Base-by-base conservation (phyloP, 2,888 invertebrate species). In the Luperina nickerlii region DNA sequence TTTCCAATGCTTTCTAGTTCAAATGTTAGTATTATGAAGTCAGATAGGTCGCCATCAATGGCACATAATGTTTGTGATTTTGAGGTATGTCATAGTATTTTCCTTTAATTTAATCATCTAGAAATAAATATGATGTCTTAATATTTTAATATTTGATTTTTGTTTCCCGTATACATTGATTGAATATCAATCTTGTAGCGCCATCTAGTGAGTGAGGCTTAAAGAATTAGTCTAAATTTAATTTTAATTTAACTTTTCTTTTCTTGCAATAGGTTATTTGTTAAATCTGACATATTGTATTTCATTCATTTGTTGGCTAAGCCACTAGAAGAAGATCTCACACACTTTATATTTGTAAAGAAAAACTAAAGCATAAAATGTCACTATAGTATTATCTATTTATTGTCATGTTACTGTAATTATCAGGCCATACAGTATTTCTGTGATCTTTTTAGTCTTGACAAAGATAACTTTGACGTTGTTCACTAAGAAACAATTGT, bases 1-100 rank as follows among this genome's bases (percentile, higher is more conserved):
- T 94, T 95, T 95, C 95, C 95, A 95, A 94, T 94, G 94, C 94
- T 95, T 94, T 92, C 91, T 93, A 94, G 92, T 94, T 93, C 93
- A 94, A 94, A 92, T 90, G 87, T 88, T 92, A 93, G 89, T 76
- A 81, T 82, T 92, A 91, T 92, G 91, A 75, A 75, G 76, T 90
- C 89, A 82, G 84, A 73, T 90, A 89, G 80, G 85, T 82, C 82
- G 85, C 86, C 84, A 78, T 68, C 81, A 81, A 86, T 81, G 89
- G 87, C 79, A 87, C 89, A 87, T 87, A 87, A 88, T 91, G 90
- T 92, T 93, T 94, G 90, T 90, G 90, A 91, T 91, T 90, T 88
- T 87, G 69, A 81, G 81, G 70, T 88, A 88, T 81, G 74, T 83
- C 78, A 82, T 81, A 88, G 85, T 85, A 87, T 84, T 85, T 80